Evolutionary conservation across 2,113 vertebrate genomes (phyloP).

Genomic region (Peucedramus taeniatus): DNA sequence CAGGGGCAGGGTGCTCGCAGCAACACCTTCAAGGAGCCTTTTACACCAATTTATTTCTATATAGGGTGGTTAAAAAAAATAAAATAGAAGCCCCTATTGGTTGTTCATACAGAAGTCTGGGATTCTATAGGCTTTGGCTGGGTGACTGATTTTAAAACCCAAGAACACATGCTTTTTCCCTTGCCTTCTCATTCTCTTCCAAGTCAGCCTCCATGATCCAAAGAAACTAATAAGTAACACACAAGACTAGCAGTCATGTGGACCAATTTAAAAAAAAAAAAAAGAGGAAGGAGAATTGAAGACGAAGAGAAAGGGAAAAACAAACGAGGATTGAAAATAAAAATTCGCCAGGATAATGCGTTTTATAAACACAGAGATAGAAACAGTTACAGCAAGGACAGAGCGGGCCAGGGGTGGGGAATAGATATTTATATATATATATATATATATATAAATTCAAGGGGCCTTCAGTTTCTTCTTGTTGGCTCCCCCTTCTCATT

Average conservation of each 20-base stretch:
- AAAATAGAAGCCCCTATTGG: constrained; percentile 13
- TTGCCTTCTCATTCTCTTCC: constrained; percentile 62
- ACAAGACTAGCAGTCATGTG: constrained; percentile 68
- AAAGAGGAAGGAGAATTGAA: background rate
- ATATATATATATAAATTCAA: constrained; percentile 71
- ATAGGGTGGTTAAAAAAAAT: constrained; percentile 70
- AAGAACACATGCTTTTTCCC: constrained; percentile 64
- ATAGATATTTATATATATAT: constrained; percentile 76
- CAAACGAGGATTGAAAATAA: constrained; percentile 75
- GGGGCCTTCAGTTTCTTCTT: constrained; percentile 62
- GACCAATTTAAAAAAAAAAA: constrained; percentile 14
- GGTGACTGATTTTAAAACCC: constrained; percentile 59
- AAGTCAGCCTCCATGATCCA: constrained; percentile 64
- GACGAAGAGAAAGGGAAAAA: constrained; percentile 47
- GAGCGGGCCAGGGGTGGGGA: constrained; percentile 72
- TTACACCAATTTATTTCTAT: constrained; percentile 80
- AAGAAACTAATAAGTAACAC: constrained; percentile 57
- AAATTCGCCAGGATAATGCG: constrained; percentile 78
- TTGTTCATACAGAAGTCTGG: constrained; percentile 49
- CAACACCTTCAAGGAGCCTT: constrained; percentile 70
- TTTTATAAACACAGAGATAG: constrained; percentile 83
- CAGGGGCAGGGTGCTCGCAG: constrained; percentile 24
- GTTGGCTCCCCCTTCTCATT: constrained; percentile 60
- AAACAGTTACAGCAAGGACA: constrained; percentile 82
- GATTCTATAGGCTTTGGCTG: constrained; percentile 48